Base-by-base conservation (phyloP, 92 coral and sea anemone genomes). In the Phenganax marumi region DNA sequence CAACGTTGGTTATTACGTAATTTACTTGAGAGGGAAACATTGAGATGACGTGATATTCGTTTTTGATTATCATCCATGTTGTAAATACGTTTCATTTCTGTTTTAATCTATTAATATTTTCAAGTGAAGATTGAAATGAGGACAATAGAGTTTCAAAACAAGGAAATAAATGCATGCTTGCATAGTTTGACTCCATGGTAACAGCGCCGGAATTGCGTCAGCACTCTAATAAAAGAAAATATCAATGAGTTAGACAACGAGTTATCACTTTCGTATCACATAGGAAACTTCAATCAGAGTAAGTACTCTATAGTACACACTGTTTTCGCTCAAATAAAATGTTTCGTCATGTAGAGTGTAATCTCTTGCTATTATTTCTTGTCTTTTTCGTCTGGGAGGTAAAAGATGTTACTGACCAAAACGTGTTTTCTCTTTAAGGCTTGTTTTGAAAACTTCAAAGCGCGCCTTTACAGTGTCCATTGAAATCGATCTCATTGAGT, bases 171-270 rank as follows among this genome's bases (percentile, higher is more conserved):
- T 51, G 16, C 50, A 13, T 10, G 50, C 24, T 21, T 55, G 2
- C n/a, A 8, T 73, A 19, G 18, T n/a, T 70, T 12, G 43, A 51
- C 53, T 12, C 52, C 68, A 56, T 76, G 68, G 68, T 68, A 50
- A 76, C 68, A 19, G 0, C 12, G 18, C 68, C 81, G 81, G 81
- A 76, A 54, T 33, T 76, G 53, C 68, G 81, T 76, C 68, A 76
- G 79, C 22, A 13, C 25, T 14, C 3, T 25, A 8, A 76, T 13
- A 76, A 56, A 62, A 76, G 81, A 24, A 76, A 76, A 76, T 55
- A 54, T 18, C 79, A 21, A 14, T 10, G 81, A 25, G 8, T 12
- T 76, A 3, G 68, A 43, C 52, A 39, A 54, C 48, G 21, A 76
- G 47, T 60, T 25, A 2, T 7, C 43, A 51, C 79, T 12, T 13